Conservation (phyloP, 1,140 invertebrate species). For the Penaeus chinensis region DNA sequence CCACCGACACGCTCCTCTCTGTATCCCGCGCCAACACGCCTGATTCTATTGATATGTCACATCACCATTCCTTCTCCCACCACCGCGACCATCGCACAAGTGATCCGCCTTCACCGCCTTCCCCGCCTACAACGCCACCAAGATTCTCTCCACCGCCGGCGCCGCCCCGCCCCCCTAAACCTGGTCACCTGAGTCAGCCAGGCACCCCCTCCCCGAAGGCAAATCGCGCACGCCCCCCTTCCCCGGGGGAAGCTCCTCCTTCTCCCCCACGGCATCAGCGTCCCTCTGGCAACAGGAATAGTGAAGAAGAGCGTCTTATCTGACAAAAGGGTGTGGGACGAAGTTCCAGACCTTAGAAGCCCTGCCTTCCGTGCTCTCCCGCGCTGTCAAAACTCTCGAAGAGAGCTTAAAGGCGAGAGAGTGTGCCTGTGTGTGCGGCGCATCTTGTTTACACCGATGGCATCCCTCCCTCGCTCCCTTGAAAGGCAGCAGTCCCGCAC, state of each 20-base stretch:
- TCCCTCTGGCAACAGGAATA: constrained; percentile 47
- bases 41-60: constrained; percentile 59
- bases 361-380: too few relatives aligned
- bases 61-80: neutral
- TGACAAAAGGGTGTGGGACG: constrained; percentile 59
- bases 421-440: too few relatives aligned
- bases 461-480: too few relatives aligned
- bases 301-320: constrained; percentile 57
- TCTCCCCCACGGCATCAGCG: constrained; percentile 3
- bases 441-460: too few relatives aligned
- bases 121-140: constrained; percentile 58
- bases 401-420: too few relatives aligned
- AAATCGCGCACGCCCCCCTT: constrained; percentile 25
- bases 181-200: constrained; percentile 52
- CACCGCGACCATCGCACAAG: neutral
- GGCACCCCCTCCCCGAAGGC: constrained; percentile 31
- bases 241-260: constrained; percentile 16
- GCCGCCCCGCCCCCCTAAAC: constrained; percentile 59
- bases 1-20: constrained; percentile 46
- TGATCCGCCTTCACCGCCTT: constrained; percentile 14
- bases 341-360: constrained; percentile 2
- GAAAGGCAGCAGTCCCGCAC: too few relatives aligned
- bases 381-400: too few relatives aligned
- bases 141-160: constrained; percentile 58
- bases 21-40: constrained; percentile 57